Evolutionary conservation across 2,888 invertebrate genomes (phyloP), one percentile per base, ranked within the genome.

Genomic region (Catocala sponsa): DNA sequence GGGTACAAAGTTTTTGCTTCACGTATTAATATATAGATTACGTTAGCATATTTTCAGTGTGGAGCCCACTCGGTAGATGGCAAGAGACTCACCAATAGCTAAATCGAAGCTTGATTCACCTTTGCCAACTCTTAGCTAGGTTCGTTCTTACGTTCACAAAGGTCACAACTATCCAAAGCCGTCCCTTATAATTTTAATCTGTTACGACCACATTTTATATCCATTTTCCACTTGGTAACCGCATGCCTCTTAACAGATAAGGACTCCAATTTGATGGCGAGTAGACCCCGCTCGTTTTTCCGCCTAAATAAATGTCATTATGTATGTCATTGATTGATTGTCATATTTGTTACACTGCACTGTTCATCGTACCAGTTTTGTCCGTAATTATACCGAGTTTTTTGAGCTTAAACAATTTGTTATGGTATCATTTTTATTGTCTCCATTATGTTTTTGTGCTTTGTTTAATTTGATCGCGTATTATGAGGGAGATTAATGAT

Each of bases 251-350:
- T 84, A 85, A 86, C 60, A 78, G 80, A 80, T 78, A 80, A 78
- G 78, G 65, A 66, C 81, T 77, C 78, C 82, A 85, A 86, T 88
- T 86, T 83, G 85, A 86, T 82, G 83, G 79, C 65, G 77, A 74
- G 82, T 80, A 84, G 83, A 83, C 85, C 78, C 73, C 81, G 60
- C 68, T 65, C 52, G 46, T 86, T 83, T 62, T 88, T 84, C 83
- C 76, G 75, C 82, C 84, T 83, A 89, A 89, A 89, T 86, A 90
- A 89, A 89, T 86, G 86, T 83, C 86, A 85, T 88, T 89, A 86
- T 82, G 76, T 71, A 72, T 85, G 88, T 79, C 89, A 87, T 83
- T 90, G 91, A 91, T 89, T 85, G 89, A 91, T 90, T 81, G 83
- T 78, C 81, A 76, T 82, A 85, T 89, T 86, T 87, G 85, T 88